These are phyloP conservation scores for Apocheima hispidaria DNA, from an alignment of 2,888 invertebrate species.

Conservation along the genomic window DNA sequence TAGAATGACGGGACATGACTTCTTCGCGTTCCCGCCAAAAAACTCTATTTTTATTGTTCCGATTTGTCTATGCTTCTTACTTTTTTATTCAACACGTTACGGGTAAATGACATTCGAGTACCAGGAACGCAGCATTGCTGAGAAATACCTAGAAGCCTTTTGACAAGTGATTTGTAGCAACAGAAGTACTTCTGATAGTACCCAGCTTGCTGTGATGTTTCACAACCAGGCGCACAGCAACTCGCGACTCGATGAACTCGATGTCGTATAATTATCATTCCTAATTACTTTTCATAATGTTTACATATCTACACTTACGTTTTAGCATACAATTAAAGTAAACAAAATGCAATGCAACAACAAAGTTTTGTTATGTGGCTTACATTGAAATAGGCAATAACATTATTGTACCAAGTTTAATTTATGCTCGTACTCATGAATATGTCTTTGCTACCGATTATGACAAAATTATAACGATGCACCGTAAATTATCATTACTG, in stretches of 20 bases:
- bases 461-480: constrained; percentile 23
- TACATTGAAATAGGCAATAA: too few relatives aligned
- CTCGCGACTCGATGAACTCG: too few relatives aligned
- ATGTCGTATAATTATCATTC: too few relatives aligned
- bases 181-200: constrained; percentile 4
- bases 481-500: constrained; percentile 3
- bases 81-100: constrained; percentile 35
- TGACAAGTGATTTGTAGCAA: neutral
- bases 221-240: constrained; percentile 41
- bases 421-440: too few relatives aligned
- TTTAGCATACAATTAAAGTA: too few relatives aligned
- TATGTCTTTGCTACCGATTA: neutral
- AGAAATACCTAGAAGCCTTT: constrained; percentile 21
- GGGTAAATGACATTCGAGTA: constrained; percentile 43
- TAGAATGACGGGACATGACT: too few relatives aligned
- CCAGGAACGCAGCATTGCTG: constrained; percentile 37
- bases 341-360: constrained; percentile 27
- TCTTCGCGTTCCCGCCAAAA: too few relatives aligned
- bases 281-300: constrained; percentile 5
- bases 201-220: constrained; percentile 31
- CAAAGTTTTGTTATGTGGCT: constrained; percentile 5
- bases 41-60: too few relatives aligned
- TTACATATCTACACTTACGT: too few relatives aligned
- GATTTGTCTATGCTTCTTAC: neutral
- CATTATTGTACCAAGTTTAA: too few relatives aligned